Evolutionary conservation across 2,797 vertebrate genomes (phyloP).

Genomic region (Acrossocheilus fasciatus): DNA sequence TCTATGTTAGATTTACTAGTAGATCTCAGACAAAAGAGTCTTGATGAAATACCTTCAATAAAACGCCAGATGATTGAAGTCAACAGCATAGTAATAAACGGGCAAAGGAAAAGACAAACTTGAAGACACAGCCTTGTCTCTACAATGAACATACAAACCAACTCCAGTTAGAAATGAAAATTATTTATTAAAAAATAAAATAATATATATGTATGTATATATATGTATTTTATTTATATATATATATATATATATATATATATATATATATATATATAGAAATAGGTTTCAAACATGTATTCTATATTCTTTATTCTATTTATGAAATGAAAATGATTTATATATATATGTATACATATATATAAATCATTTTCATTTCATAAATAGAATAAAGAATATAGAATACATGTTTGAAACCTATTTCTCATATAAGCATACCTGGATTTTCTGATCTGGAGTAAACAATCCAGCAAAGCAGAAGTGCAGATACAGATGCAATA

Average conservation of each 20-base stretch:
- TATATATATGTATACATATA: too few species aligned
- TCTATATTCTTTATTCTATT: too few species aligned
- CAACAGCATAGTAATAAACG: background rate
- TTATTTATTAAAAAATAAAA: background rate
- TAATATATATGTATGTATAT: too few species aligned
- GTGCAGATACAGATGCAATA: background rate
- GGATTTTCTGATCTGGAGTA: background rate
- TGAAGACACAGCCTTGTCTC: background rate
- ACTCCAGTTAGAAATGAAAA: background rate
- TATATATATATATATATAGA: too few species aligned
- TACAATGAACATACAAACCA: background rate
- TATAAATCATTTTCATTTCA: too few species aligned
- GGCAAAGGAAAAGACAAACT: background rate
- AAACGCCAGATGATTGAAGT: background rate
- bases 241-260: too few species aligned
- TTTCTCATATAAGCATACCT: background rate
- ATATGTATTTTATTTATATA: too few species aligned
- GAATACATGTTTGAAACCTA: too few species aligned
- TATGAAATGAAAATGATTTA: too few species aligned
- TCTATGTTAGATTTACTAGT: background rate
- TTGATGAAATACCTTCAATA: conserved; percentile 2
- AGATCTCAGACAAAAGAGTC: background rate
- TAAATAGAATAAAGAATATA: too few species aligned
- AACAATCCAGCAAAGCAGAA: background rate
- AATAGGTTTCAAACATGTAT: too few species aligned